Percentiles rank a stretch among this genome's conserved stretches.
Conservation (phyloP, 1,140 invertebrate genomes). For the Temnothorax curvispinosus region DNA sequence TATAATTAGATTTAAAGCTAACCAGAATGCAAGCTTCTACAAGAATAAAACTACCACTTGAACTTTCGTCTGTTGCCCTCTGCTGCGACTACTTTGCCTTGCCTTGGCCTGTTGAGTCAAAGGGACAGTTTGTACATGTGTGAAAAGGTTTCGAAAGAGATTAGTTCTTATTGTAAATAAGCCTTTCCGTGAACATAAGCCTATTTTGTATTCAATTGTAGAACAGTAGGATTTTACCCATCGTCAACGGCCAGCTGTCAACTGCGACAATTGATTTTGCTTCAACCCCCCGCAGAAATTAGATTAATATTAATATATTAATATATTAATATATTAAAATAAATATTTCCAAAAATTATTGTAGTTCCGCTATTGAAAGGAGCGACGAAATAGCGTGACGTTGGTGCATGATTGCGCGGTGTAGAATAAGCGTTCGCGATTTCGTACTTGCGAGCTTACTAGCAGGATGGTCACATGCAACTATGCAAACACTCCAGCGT, state of each 20-base stretch:
- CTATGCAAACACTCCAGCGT: constrained; percentile 42
- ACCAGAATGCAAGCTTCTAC: neutral
- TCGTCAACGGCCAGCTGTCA: neutral
- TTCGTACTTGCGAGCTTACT: constrained; percentile 8
- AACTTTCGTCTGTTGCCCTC: neutral
- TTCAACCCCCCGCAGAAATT: neutral
- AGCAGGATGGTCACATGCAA: neutral
- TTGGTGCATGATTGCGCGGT: neutral
- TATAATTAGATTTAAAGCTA: neutral
- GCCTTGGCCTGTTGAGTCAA: neutral
- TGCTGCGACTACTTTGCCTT: constrained; percentile 3
- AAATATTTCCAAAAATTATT: neutral
- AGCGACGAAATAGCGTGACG: neutral
- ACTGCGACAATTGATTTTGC: neutral
- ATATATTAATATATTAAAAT: neutral
- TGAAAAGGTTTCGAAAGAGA: constrained; percentile 8
- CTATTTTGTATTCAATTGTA: neutral
- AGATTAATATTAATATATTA: neutral
- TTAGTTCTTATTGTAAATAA: constrained; percentile 12
- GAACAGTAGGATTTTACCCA: neutral
- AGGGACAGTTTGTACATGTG: constrained; percentile 15
- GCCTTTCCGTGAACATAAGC: neutral
- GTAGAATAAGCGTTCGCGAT: constrained; percentile 1
- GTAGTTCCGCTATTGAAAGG: neutral
- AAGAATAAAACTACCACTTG: neutral